phyloP scores from a whole-genome alignment of 2,888 invertebrate species.

The Thysanoteuthis rhombus region DNA sequence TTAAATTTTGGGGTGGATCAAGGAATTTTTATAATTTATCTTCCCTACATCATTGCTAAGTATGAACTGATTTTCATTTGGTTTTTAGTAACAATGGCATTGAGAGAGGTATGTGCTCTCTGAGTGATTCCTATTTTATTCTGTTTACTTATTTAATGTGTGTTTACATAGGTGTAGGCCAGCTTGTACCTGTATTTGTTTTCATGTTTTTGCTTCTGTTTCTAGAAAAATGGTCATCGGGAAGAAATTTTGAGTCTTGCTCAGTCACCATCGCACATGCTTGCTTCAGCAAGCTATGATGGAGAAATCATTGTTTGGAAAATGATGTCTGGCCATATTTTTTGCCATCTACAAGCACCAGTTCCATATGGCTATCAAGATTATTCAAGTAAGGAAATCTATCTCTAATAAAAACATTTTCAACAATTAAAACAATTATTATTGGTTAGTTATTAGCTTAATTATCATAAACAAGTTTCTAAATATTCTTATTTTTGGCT shows the following conservation, averaged over 20 bases:
- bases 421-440: background rate
- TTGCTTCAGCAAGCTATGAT: constrained; percentile 68
- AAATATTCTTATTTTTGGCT: too few species aligned
- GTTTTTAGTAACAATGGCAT: too few species aligned
- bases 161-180: too few species aligned
- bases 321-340: constrained; percentile 68
- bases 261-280: constrained; percentile 65
- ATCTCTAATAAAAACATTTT: background rate
- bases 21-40: too few species aligned
- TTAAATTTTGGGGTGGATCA: too few species aligned
- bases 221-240: constrained; percentile 63
- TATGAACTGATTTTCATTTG: too few species aligned
- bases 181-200: too few species aligned
- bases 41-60: too few species aligned
- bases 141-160: too few species aligned
- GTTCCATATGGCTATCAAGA: constrained; percentile 55
- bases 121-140: too few species aligned
- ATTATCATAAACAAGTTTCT: background rate
- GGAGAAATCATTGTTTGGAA: constrained; percentile 69
- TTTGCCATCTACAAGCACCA: constrained; percentile 63
- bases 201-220: background rate
- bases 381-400: constrained; percentile 55
- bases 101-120: too few species aligned
- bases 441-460: background rate
- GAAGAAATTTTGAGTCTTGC: constrained; percentile 67